Evolutionary conservation across 1,140 invertebrate species (phyloP).

Genomic region (Drosophila quadrilineata): DNA sequence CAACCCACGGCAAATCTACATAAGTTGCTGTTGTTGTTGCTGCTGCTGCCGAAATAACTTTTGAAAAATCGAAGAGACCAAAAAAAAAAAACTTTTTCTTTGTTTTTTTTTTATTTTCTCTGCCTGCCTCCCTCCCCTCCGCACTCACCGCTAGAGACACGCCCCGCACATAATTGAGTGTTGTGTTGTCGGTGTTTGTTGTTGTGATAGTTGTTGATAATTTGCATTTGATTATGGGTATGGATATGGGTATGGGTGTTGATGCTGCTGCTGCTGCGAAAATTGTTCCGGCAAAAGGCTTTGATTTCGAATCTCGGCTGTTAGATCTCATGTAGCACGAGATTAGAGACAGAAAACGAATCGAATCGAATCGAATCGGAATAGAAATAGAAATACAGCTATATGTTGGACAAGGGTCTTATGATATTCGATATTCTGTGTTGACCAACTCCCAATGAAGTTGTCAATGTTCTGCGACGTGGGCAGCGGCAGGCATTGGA

Average conservation of each 20-base stretch:
- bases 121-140: too few species aligned
- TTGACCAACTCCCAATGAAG: conserved; percentile 38
- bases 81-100: conserved; percentile 77
- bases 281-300: conserved; percentile 70
- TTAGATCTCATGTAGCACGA: conserved; percentile 60
- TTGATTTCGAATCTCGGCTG: conserved; percentile 62
- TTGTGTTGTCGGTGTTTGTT: conserved; percentile 17
- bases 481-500: background rate
- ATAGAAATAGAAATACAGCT: conserved; percentile 27
- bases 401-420: conserved; percentile 50
- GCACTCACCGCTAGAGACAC: too few species aligned
- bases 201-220: conserved; percentile 60
- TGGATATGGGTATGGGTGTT: conserved; percentile 25
- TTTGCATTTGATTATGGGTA: conserved; percentile 73
- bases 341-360: conserved; percentile 40
- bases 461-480: conserved; percentile 62
- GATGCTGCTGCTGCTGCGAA: conserved; percentile 50
- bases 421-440: conserved; percentile 65
- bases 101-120: conserved; percentile 33
- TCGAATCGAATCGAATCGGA: too few species aligned
- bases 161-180: conserved; percentile 35
- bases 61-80: conserved; percentile 37
- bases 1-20: conserved; percentile 71
- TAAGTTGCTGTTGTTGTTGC: conserved; percentile 47
- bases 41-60: conserved; percentile 15